phyloP scores from a whole-genome alignment of 35 echinoderm and acorn worm species.

The Stichopus chloronotus region DNA sequence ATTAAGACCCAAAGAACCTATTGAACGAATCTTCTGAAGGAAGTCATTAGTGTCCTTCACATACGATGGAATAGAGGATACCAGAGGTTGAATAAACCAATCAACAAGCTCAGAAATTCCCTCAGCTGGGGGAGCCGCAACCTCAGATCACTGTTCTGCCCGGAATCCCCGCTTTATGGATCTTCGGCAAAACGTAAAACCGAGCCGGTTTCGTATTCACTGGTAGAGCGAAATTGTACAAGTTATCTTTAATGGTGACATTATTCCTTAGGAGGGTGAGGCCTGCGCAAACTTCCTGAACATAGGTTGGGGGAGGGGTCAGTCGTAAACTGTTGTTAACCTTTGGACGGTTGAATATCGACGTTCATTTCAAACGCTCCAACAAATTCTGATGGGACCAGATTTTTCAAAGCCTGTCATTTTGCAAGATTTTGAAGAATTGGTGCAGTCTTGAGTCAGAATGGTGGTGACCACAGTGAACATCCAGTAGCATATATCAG shows the following conservation, averaged over 20 bases:
- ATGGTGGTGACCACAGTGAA: not conserved
- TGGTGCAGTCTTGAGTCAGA: constrained; percentile 23
- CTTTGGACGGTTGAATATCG: constrained; percentile 4
- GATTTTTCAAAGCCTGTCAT: constrained; percentile 50
- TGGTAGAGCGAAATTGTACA: not conserved
- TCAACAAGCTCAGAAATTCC: not conserved
- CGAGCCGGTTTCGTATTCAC: not conserved
- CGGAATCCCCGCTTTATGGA: not conserved
- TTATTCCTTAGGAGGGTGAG: not conserved
- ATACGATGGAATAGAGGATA: not conserved
- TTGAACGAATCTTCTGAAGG: not conserved
- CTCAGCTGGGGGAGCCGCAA: not conserved
- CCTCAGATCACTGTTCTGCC: not conserved
- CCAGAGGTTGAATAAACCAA: not conserved
- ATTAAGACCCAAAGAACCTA: not conserved
- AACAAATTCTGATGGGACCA: constrained; percentile 1
- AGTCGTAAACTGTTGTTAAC: not conserved
- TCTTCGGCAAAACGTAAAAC: not conserved
- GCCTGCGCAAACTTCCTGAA: not conserved
- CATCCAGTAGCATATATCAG: constrained; percentile 62
- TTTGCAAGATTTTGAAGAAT: constrained; percentile 34
- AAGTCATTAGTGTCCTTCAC: constrained; percentile 15
- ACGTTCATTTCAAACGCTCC: constrained; percentile 6
- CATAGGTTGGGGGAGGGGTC: not conserved
- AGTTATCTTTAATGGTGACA: not conserved